Evolutionary conservation across 2,797 vertebrate genomes (phyloP), one percentile per base, ranked within the genome.

Genomic region (Diglossa cyanea): DNA sequence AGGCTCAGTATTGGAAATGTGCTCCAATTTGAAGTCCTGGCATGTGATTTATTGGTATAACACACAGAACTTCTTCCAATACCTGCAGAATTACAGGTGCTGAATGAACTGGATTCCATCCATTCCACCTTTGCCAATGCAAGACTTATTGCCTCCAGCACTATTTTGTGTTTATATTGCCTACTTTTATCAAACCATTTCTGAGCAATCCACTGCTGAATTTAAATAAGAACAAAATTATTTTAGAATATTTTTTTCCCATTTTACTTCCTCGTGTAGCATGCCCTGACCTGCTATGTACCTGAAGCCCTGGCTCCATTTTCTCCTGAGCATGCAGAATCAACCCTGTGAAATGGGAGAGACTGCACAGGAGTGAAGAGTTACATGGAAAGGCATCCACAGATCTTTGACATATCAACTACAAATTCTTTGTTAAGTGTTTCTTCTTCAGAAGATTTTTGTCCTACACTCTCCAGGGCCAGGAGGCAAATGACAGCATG

Each of bases 111-210:
- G n/a, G 82, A 86, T 86, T 86, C 93, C 79, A 90, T 30, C 75
- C 92, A 82, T 91, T 88, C 85, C 79, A 89, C 57, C 55, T 53
- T 75, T 92, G 81, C 61, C 87, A 91, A 26, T 35, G 57, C 55
- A 82, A 54, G 45, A 88, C 47, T 63, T 83, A 53, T 8, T 76
- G 78, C 89, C 87, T 80, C 53, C n/a, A 61, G 75, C 44, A 73
- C 54, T 75, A 19, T 50, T 57, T 30, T 31, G 35, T 76, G 80
- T 55, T 51, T 51, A 30, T 30, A 30, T 30, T 79, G 35, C 42
- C 50, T 65, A 28, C 58, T 87, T 92, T 74, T 44, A 91, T 57
- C 89, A 80, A 89, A 42, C 47, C 23, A 39, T 74, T 94, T 85
- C 78, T 88, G 50, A 89, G 50, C 57, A 84, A 79, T 40, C 48